phyloP scores from a whole-genome alignment of 1,140 invertebrate species.

The Sitobion miscanthi region DNA sequence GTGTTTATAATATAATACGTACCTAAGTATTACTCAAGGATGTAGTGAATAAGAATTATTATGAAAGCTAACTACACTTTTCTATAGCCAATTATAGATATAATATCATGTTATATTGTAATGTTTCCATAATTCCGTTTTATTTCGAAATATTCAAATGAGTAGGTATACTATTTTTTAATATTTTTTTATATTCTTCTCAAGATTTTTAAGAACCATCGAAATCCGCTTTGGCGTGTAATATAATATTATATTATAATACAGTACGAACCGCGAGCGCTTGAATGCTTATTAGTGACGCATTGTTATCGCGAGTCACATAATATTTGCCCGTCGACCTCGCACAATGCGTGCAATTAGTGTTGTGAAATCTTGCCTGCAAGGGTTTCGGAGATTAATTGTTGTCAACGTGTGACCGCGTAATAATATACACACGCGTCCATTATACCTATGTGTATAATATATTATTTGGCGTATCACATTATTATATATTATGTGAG shows the following conservation, averaged over 20 bases:
- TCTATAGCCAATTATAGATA: not conserved
- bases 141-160: not conserved
- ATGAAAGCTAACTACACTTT: not conserved
- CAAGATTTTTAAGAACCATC: not conserved
- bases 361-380: slow-evolving; percentile 17
- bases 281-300: slow-evolving; percentile 30
- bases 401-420: not conserved
- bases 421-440: not conserved
- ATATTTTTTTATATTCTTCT: not conserved
- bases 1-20: not conserved
- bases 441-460: not conserved
- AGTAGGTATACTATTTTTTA: not conserved
- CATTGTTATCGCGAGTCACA: slow-evolving; percentile 3
- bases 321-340: not conserved
- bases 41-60: not conserved
- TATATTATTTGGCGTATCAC: not conserved
- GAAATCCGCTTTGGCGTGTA: not conserved
- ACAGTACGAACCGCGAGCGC: not conserved
- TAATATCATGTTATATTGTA: not conserved
- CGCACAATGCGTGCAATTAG: slow-evolving; percentile 28
- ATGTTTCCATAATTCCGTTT: not conserved
- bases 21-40: not conserved
- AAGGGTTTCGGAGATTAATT: slow-evolving; percentile 15
- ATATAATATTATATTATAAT: not conserved
- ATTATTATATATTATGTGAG: not conserved